Evolutionary conservation across 2,113 vertebrate species (phyloP).

Genomic region (Sorex fumeus): DNA sequence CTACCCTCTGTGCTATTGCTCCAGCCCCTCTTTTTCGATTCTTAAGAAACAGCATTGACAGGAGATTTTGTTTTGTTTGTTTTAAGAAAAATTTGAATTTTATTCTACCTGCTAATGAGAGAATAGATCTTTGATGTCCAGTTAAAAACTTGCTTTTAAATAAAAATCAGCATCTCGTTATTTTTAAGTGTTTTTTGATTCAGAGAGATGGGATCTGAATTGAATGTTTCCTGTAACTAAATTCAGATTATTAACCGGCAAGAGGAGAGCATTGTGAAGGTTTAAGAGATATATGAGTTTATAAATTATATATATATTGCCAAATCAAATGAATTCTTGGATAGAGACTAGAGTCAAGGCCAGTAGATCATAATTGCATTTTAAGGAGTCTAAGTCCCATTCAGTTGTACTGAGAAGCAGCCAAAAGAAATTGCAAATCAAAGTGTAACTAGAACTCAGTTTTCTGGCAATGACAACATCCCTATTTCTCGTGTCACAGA

Average conservation of each 20-base stretch:
- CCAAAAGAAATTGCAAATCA: constrained; percentile 53
- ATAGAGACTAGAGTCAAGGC: constrained; percentile 34
- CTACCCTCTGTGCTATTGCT: too few species aligned
- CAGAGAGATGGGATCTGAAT: not conserved
- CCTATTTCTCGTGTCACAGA: not conserved
- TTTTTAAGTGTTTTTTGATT: constrained; percentile 60
- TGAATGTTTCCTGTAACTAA: constrained; percentile 41
- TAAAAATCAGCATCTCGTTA: constrained; percentile 59
- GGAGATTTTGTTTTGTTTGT: not conserved
- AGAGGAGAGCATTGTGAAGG: constrained; percentile 35
- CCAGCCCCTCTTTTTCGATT: not conserved
- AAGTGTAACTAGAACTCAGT: not conserved
- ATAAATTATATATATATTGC: too few species aligned
- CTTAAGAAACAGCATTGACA: constrained; percentile 71
- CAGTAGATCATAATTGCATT: constrained; percentile 38
- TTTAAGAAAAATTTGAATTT: constrained; percentile 55
- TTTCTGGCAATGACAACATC: not conserved
- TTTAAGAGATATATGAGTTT: not conserved
- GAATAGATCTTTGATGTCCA: constrained; percentile 42
- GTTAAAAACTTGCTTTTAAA: constrained; percentile 48
- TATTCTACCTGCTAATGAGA: constrained; percentile 60
- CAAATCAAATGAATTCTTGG: too few species aligned
- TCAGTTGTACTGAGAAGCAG: not conserved
- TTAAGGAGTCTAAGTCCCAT: constrained; percentile 58
- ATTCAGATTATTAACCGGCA: constrained; percentile 55